Percentiles rank a stretch among this genome's conserved stretches.
These are phyloP conservation scores for Caenorhabditis latens DNA, from an alignment of 1,140 invertebrate genomes.

Conservation along the genomic window DNA sequence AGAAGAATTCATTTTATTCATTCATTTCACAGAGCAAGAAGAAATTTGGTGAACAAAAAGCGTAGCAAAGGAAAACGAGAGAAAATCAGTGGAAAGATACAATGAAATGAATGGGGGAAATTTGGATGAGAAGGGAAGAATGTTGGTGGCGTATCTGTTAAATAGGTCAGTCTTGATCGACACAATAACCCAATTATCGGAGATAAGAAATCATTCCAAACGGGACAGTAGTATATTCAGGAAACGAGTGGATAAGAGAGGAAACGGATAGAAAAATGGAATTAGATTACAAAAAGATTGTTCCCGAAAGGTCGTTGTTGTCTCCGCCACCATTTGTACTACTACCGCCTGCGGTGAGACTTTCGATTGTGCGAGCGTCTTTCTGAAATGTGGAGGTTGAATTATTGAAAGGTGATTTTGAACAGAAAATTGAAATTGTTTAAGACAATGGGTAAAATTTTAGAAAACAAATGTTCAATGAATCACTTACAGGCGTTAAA, in stretches of 20 bases:
- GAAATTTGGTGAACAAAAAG: slow-evolving; percentile 10
- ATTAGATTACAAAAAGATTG: slow-evolving; percentile 38
- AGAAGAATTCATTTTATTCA: background rate
- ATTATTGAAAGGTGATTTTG: background rate
- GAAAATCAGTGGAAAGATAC: background rate
- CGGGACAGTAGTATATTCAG: background rate
- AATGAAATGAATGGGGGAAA: background rate
- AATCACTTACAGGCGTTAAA: slow-evolving; percentile 7
- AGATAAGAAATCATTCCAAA: slow-evolving; percentile 39
- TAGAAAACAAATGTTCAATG: too few relatives aligned
- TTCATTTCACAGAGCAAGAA: slow-evolving; percentile 33
- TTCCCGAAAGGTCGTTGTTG: slow-evolving; percentile 42
- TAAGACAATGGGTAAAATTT: too few relatives aligned
- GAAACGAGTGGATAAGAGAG: background rate
- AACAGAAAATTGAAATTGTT: background rate
- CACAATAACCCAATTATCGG: slow-evolving; percentile 55
- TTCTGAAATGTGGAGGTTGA: background rate
- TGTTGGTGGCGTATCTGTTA: background rate
- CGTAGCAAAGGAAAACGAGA: background rate
- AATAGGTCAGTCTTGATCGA: slow-evolving; percentile 50
- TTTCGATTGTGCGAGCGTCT: background rate
- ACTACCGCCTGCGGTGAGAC: background rate
- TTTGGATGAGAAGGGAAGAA: background rate
- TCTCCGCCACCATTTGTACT: background rate
- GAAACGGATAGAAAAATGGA: background rate